Evolutionary conservation across 2,888 invertebrate genomes (phyloP).

Genomic region (Synergus itoensis): DNA sequence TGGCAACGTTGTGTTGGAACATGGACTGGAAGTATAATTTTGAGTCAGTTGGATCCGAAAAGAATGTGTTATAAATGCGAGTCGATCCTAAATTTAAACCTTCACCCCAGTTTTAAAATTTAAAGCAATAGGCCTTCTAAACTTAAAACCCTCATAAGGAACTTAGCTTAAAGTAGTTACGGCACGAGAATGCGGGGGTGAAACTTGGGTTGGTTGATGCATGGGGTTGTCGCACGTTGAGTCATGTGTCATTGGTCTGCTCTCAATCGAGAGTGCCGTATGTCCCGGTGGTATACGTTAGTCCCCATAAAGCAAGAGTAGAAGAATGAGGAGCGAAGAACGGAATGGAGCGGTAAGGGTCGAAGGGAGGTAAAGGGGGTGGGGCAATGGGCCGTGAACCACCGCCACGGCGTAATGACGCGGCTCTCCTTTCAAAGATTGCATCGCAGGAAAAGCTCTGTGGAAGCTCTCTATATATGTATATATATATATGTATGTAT

Average conservation of each 20-base stretch:
- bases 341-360: slow-evolving; percentile 54
- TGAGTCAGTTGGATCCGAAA: no score
- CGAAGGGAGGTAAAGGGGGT: slow-evolving; percentile 61
- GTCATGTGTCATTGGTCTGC: slow-evolving; percentile 75
- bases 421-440: slow-evolving; percentile 78
- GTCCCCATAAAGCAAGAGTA: slow-evolving; percentile 55
- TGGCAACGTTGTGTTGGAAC: no score
- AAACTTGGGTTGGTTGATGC: slow-evolving; percentile 60
- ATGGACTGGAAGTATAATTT: no score
- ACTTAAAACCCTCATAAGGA: not conserved
- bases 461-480: slow-evolving; percentile 56
- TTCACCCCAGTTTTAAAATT: not conserved
- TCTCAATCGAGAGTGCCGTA: slow-evolving; percentile 69
- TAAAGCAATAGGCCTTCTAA: not conserved
- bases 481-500: slow-evolving; percentile 48
- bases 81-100: not conserved
- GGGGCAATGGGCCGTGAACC: slow-evolving; percentile 77
- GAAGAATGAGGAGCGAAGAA: slow-evolving; percentile 60
- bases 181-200: slow-evolving; percentile 44
- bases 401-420: slow-evolving; percentile 76
- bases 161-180: slow-evolving; percentile 21
- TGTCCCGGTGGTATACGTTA: slow-evolving; percentile 51
- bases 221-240: slow-evolving; percentile 71
- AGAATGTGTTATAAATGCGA: no score
- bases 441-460: slow-evolving; percentile 76